Evolutionary conservation across 30 jellyfish, hydroid and myxozoan genomes (phyloP).

Genomic region (Turritopsis dohrnii): DNA sequence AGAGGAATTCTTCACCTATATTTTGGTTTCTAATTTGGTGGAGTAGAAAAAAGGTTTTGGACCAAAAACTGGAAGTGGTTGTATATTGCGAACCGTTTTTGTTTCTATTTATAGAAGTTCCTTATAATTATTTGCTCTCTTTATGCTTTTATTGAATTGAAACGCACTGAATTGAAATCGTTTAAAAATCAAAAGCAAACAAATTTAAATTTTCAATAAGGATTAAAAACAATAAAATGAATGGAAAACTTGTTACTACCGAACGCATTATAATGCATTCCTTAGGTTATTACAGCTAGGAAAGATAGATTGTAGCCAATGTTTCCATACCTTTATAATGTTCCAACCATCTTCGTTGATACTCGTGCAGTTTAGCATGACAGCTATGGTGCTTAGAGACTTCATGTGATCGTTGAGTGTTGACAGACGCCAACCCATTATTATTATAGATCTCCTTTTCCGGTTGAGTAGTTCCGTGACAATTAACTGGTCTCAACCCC

Average conservation of each 20-base stretch:
- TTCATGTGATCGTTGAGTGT: slow-evolving; percentile 33
- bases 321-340: slow-evolving; percentile 51
- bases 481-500: background rate
- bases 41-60: no score
- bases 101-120: no score
- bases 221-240: background rate
- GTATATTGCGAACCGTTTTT: no score
- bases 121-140: no score
- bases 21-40: no score
- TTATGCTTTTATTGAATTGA: no score
- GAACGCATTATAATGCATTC: background rate
- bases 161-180: no score
- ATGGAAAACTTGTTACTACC: background rate
- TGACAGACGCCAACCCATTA: slow-evolving; percentile 36
- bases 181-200: no score
- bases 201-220: slow-evolving; percentile 17
- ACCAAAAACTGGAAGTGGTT: no score
- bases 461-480: slow-evolving; percentile 45
- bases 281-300: background rate
- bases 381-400: slow-evolving; percentile 46
- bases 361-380: slow-evolving; percentile 46
- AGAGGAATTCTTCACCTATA: no score
- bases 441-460: slow-evolving; percentile 32
- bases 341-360: slow-evolving; percentile 53
- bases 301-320: background rate